A percentile compares a stretch with the other conserved stretches of the same genome.
Conservation (phyloP, 2,113 vertebrate genomes). For the Zosterops borbonicus region DNA sequence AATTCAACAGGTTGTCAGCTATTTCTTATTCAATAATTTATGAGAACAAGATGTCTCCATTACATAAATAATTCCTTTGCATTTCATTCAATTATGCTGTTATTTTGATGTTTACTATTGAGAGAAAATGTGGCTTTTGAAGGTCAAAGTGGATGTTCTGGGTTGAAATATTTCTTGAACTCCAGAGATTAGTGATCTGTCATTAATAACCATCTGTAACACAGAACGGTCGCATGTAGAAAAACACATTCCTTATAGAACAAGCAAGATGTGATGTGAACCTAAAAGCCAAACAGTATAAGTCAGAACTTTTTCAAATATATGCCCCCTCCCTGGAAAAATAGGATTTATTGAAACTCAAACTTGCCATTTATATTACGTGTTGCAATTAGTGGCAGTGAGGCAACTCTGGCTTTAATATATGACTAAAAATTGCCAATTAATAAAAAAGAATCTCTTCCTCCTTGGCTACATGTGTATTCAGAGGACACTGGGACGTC, state of each 20-base stretch:
- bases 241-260: not conserved
- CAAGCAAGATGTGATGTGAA: not conserved
- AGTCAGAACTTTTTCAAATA: not conserved
- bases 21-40: slow-evolving; percentile 70
- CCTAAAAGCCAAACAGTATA: not conserved
- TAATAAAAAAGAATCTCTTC: fast-evolving
- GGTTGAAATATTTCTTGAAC: not conserved
- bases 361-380: not conserved
- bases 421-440: not conserved
- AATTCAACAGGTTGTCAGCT: slow-evolving; percentile 57
- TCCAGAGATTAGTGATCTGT: not conserved
- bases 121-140: slow-evolving; percentile 28
- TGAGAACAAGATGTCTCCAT: slow-evolving; percentile 70
- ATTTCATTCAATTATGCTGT: slow-evolving; percentile 64
- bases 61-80: slow-evolving; percentile 72
- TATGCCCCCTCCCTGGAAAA: fast-evolving
- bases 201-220: not conserved
- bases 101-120: slow-evolving; percentile 59
- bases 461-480: not conserved
- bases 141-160: slow-evolving; percentile 1
- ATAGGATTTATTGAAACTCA: not conserved
- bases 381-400: not conserved
- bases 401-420: not conserved
- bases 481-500: not conserved
- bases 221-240: not conserved